phyloP scores from a whole-genome alignment of 2,113 vertebrate genomes.

The Heterotilapia buettikoferi region DNA sequence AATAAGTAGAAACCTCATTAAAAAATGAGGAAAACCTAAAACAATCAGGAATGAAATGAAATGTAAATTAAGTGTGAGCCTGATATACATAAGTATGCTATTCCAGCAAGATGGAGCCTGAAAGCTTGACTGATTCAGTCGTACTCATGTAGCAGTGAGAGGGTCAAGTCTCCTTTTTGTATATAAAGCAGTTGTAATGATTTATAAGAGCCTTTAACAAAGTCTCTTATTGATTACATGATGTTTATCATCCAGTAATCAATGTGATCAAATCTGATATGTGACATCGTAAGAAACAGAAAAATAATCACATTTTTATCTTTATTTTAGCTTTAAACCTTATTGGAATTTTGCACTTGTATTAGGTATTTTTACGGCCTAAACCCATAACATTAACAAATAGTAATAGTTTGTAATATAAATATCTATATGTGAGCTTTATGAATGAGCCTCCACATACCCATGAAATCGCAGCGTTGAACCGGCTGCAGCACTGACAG shows the following conservation, averaged over 20 bases:
- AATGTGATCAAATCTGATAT: neutral
- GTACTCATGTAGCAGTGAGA: neutral
- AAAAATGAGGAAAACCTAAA: neutral
- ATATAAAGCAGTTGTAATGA: neutral
- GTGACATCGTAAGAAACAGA: neutral
- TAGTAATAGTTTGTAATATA: neutral
- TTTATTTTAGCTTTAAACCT: neutral
- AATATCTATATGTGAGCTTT: neutral
- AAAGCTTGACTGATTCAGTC: neutral
- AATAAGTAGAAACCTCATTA: neutral
- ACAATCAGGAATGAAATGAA: neutral
- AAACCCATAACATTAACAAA: fast-evolving
- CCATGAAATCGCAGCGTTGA: neutral
- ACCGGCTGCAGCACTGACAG: neutral
- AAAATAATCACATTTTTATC: neutral
- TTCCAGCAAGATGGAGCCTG: neutral
- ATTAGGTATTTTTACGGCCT: fast-evolving
- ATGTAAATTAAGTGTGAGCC: neutral
- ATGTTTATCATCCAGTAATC: neutral
- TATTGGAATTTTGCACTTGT: neutral
- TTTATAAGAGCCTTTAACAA: neutral
- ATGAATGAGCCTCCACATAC: neutral
- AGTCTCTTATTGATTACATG: neutral
- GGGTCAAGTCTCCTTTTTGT: neutral
- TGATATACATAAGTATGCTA: fast-evolving